These are phyloP conservation scores for Paramormyrops hopkinsi DNA, from an alignment of 2,797 vertebrate genomes.

Conservation along the genomic window DNA sequence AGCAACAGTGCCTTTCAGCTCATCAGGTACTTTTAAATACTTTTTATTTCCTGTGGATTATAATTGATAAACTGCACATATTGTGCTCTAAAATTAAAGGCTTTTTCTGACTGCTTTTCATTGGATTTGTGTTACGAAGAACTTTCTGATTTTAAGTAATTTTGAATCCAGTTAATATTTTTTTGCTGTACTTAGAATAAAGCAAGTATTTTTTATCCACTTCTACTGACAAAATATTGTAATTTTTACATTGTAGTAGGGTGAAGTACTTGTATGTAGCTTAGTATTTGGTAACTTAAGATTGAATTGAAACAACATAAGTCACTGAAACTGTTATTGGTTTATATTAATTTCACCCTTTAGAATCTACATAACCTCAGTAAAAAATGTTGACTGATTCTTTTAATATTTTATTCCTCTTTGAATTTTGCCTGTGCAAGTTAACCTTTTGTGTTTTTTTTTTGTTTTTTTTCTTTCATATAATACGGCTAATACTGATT, in stretches of 20 bases:
- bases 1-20: background rate
- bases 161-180: background rate
- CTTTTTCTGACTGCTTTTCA: background rate
- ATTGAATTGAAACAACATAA: background rate
- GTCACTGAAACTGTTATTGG: background rate
- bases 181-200: background rate
- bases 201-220: background rate
- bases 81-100: background rate
- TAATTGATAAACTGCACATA: background rate
- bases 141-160: background rate
- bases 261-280: background rate
- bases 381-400: background rate
- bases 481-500: background rate
- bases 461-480: too few species aligned
- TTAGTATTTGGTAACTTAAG: background rate
- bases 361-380: background rate
- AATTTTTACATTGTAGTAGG: background rate
- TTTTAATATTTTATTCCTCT: background rate
- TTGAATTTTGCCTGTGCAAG: background rate
- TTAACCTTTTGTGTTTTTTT: background rate
- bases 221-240: background rate
- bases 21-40: background rate
- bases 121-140: background rate
- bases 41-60: background rate
- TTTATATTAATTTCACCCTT: background rate